Percentiles rank a stretch among this genome's conserved stretches.
Evolutionary conservation across 2,797 vertebrate genomes (phyloP).

Genomic region (Acomys russatus): DNA sequence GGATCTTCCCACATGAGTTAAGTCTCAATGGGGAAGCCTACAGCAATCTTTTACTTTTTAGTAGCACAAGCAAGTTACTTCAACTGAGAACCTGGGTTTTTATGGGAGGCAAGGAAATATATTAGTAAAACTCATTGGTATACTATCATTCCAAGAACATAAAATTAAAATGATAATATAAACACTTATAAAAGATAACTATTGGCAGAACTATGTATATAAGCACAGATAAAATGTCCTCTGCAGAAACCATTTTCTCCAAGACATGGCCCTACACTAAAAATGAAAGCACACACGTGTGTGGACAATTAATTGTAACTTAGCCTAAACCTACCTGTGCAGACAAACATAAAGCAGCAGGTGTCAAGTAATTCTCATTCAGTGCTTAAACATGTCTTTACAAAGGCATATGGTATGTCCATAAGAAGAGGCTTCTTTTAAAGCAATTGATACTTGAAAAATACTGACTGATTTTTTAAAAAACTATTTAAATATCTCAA

Average conservation of each 20-base stretch:
- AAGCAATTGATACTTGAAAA: conserved; percentile 8
- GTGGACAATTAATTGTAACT: conserved; percentile 70
- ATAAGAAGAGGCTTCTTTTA: conserved; percentile 17
- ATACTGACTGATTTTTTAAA: conserved; percentile 46
- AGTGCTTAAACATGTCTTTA: neutral
- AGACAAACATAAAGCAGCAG: neutral
- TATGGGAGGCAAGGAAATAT: neutral
- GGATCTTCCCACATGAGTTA: neutral
- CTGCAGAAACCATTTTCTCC: conserved; percentile 21
- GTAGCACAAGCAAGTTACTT: neutral
- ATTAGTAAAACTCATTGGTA: neutral
- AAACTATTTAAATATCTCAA: neutral
- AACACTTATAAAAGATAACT: conserved; percentile 1
- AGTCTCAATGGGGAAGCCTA: neutral
- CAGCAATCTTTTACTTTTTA: neutral
- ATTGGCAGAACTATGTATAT: neutral
- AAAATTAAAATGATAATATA: conserved; percentile 53
- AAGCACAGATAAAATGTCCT: neutral
- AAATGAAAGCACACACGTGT: conserved; percentile 29
- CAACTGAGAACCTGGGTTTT: conserved; percentile 20
- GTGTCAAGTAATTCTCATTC: neutral
- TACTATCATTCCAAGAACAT: conserved; percentile 5
- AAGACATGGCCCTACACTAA: conserved; percentile 25
- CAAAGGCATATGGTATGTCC: neutral
- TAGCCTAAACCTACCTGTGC: conserved; percentile 62